Evolutionary conservation across 2,113 vertebrate genomes (phyloP).

Genomic region (Thamnophis sirtalis): DNA sequence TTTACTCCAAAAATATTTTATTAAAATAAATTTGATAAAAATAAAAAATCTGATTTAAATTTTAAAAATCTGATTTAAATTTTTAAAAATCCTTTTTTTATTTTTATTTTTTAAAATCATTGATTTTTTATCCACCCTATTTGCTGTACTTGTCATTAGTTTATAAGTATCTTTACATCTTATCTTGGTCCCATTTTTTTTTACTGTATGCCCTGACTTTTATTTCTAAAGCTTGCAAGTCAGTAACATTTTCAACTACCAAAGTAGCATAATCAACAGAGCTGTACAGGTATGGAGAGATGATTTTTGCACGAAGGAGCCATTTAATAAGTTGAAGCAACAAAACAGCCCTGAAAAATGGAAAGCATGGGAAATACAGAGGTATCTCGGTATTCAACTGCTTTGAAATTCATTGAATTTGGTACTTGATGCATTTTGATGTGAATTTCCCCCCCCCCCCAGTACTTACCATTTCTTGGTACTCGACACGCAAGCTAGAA

Average conservation of each 20-base stretch:
- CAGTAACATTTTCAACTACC: background rate
- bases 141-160: background rate
- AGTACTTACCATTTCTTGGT: background rate
- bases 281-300: background rate
- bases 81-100: too few relatives aligned
- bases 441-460: too few relatives aligned
- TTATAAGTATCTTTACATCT: background rate
- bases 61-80: too few relatives aligned
- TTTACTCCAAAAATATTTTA: too few relatives aligned
- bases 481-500: background rate
- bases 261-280: background rate
- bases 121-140: background rate
- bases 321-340: background rate
- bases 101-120: too few relatives aligned
- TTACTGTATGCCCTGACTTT: background rate
- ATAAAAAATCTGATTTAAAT: too few relatives aligned
- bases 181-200: background rate
- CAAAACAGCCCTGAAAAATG: background rate
- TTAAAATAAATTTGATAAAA: too few relatives aligned
- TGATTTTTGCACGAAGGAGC: background rate
- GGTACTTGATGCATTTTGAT: background rate
- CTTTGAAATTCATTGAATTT: background rate
- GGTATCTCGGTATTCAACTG: background rate
- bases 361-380: background rate
- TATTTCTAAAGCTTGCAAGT: background rate